Evolutionary conservation across 2,113 vertebrate species (phyloP), one percentile per base, ranked within the genome.

Genomic region (Muntiacus reevesi): DNA sequence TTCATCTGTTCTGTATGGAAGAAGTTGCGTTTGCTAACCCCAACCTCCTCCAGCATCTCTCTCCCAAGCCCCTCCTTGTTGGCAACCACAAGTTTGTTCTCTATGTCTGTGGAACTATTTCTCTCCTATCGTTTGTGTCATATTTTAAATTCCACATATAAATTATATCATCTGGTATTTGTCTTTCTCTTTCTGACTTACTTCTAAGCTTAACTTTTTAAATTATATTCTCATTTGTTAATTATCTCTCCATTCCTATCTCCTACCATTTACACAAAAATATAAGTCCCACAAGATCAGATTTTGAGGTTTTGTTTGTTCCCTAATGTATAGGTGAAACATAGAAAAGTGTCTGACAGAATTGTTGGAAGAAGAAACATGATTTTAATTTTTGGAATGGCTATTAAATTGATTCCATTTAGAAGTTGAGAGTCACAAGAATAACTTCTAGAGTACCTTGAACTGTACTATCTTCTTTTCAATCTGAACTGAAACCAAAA

Each of bases 401-500:
- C 16, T 76, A 45, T 21, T 87, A 78, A 82, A 62, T 40, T 91
- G 43, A 83, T 14, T 76, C 33, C 3, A 85, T 54, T 93, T 94
- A 93, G 50, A 96, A 96, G 17, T 5, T 95, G 13, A 55, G 43
- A 95, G 43, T 91, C 25, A 90, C 1, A 52, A 28, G 17, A 50
- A 82, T 91, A 64, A 85, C 94, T 97, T 90, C 45, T 74, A 25
- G 86, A 95, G 8, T 40, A 23, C 17, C 59, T 96, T 84, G 33
- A 95, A 95, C 81, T 55, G 86, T 30, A 94, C 2, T 40, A 52
- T 52, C 95, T 94, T 23, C 76, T 86, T 81, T 89, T 40, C n/a
- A 54, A 47, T 88, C 55, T 64, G 40, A 92, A 89, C 30, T 84
- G 17, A 98, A 95, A 89, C 55, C 30, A 30, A 92, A 87, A 93